Percentiles rank a stretch among this genome's conserved stretches.
phyloP scores from a whole-genome alignment of 2,113 vertebrate species.

The Gymnocephalus cernua region DNA sequence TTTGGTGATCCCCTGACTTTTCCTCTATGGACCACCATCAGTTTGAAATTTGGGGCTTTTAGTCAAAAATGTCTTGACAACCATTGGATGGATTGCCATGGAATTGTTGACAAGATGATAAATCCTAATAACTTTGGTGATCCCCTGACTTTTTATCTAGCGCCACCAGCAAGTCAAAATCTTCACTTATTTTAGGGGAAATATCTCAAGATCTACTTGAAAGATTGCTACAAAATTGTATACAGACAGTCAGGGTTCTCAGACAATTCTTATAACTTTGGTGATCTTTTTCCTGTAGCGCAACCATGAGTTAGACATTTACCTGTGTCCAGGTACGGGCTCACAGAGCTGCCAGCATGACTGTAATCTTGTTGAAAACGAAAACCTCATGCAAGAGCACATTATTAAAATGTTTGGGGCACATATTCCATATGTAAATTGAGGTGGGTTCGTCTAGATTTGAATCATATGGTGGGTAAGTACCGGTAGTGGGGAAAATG shows the following conservation, averaged over 20 bases:
- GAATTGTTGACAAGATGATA: background rate
- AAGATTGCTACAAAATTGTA: too few relatives aligned
- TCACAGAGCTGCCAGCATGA: background rate
- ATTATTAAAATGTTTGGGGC: background rate
- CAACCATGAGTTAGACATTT: too few relatives aligned
- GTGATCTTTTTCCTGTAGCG: too few relatives aligned
- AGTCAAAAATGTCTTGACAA: background rate
- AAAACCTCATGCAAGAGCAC: too few relatives aligned
- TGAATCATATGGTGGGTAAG: too few relatives aligned
- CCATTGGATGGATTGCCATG: too few relatives aligned
- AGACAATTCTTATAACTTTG: too few relatives aligned
- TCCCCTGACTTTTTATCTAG: background rate
- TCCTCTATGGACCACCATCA: background rate
- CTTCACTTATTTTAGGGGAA: background rate
- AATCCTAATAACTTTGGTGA: background rate
- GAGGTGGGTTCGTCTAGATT: background rate
- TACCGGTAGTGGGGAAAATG: too few relatives aligned
- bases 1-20: background rate
- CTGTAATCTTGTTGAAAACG: background rate
- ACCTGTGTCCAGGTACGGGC: background rate
- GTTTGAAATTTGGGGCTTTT: background rate
- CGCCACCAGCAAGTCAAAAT: background rate
- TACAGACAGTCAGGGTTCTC: too few relatives aligned
- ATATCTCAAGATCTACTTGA: too few relatives aligned
- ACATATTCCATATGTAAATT: background rate